phyloP scores from a whole-genome alignment of 2,113 vertebrate species.

The Chrysochloris asiatica region DNA sequence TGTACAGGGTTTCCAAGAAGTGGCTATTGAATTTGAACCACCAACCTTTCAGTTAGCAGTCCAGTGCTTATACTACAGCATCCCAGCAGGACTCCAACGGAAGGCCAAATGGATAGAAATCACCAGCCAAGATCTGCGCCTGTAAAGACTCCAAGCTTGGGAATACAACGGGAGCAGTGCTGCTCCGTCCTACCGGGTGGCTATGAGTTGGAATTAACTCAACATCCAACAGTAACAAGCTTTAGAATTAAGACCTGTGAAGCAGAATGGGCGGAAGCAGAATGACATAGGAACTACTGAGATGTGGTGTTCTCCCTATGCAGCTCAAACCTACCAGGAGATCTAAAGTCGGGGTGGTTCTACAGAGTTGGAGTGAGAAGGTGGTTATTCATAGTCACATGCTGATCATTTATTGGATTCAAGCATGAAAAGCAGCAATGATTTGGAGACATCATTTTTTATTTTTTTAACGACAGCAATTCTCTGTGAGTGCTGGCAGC shows the following conservation, averaged over 20 bases:
- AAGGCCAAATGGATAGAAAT: neutral
- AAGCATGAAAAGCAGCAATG: neutral
- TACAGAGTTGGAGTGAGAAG: neutral
- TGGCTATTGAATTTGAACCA: too few relatives aligned
- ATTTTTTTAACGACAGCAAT: neutral
- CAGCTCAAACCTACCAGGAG: neutral
- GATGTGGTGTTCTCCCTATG: rapidly evolving
- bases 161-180: neutral
- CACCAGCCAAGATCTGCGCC: neutral
- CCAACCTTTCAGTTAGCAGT: too few relatives aligned
- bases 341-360: neutral
- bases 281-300: neutral
- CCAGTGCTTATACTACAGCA: too few relatives aligned
- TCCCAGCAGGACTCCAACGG: too few relatives aligned
- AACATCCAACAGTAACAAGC: neutral
- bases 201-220: neutral
- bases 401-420: neutral
- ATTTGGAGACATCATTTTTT: neutral
- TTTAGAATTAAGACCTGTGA: neutral
- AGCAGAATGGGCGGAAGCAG: neutral
- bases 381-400: neutral
- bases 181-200: neutral
- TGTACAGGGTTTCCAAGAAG: too few relatives aligned
- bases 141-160: neutral
- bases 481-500: neutral